Percentiles rank a stretch among this genome's conserved stretches.
These are phyloP conservation scores for Garrulus glandarius DNA, from an alignment of 2,797 vertebrate species.

Conservation along the genomic window DNA sequence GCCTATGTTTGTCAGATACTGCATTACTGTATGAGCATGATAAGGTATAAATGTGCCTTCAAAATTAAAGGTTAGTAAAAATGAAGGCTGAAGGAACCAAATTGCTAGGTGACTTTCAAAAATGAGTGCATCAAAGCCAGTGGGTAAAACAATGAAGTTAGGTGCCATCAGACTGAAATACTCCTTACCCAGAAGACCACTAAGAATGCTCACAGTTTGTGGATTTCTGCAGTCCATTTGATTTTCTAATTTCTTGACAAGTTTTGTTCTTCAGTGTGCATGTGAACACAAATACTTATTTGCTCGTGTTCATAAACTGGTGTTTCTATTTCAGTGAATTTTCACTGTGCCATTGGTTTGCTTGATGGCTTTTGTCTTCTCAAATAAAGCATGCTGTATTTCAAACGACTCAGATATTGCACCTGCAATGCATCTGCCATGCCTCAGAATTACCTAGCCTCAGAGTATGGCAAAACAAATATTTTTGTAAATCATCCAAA, in stretches of 20 bases:
- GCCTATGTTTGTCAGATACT: not conserved
- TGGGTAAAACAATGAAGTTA: not conserved
- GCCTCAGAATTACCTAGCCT: not conserved
- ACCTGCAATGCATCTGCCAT: not conserved
- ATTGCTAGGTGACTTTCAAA: not conserved
- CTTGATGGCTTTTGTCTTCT: not conserved
- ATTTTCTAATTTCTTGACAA: not conserved
- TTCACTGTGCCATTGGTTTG: not conserved
- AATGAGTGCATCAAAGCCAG: not conserved
- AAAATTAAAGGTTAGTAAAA: not conserved
- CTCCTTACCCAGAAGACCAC: not conserved
- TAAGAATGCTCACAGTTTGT: not conserved
- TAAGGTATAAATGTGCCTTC: not conserved
- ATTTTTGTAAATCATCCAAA: not conserved
- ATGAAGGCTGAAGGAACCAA: not conserved
- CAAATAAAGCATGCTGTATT: not conserved
- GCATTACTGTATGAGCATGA: rapidly evolving
- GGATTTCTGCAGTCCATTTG: not conserved
- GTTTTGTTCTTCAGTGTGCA: not conserved
- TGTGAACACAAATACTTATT: not conserved
- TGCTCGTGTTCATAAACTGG: not conserved
- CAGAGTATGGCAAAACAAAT: not conserved
- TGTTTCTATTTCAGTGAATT: not conserved
- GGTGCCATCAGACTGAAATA: not conserved
- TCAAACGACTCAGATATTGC: not conserved